These are phyloP conservation scores for Micropoecilia bifurca DNA, from an alignment of 2,797 vertebrate species.

Conservation along the genomic window DNA sequence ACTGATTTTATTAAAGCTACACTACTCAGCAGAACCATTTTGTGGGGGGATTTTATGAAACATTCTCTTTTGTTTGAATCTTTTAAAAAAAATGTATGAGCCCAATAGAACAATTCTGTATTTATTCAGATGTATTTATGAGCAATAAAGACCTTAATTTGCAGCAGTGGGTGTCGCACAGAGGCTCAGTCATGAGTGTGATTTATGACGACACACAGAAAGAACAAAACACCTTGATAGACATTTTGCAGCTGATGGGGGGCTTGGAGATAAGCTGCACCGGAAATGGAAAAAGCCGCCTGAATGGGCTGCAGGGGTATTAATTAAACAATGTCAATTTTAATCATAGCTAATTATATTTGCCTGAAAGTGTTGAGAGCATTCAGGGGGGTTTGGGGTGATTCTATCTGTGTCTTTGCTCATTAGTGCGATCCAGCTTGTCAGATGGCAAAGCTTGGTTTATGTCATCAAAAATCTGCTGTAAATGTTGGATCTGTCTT, in stretches of 20 bases:
- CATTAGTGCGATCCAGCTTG: constrained; percentile 58
- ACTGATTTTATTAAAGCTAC: not conserved
- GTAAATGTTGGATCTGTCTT: constrained; percentile 34
- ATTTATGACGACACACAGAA: constrained; percentile 38
- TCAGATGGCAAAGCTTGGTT: constrained; percentile 42
- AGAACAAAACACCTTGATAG: constrained; percentile 49
- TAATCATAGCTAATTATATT: constrained; percentile 91
- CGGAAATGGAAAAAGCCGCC: constrained; percentile 69
- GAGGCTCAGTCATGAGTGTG: constrained; percentile 19
- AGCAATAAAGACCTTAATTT: not conserved
- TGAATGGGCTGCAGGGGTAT: constrained; percentile 68
- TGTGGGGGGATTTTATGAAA: not conserved
- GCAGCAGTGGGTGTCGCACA: constrained; percentile 1
- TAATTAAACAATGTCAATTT: constrained; percentile 89
- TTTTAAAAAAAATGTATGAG: not conserved
- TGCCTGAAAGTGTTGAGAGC: constrained; percentile 66
- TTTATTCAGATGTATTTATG: not conserved
- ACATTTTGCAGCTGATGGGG: constrained; percentile 47
- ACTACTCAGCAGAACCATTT: not conserved
- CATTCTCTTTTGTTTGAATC: not conserved
- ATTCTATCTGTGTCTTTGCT: constrained; percentile 66
- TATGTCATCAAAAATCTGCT: constrained; percentile 51
- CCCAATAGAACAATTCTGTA: not conserved
- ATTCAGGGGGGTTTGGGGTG: constrained; percentile 61
- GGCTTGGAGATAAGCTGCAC: constrained; percentile 51